Evolutionary conservation across 1,140 invertebrate genomes (phyloP).

Genomic region (Tetragnatha versicolor): DNA sequence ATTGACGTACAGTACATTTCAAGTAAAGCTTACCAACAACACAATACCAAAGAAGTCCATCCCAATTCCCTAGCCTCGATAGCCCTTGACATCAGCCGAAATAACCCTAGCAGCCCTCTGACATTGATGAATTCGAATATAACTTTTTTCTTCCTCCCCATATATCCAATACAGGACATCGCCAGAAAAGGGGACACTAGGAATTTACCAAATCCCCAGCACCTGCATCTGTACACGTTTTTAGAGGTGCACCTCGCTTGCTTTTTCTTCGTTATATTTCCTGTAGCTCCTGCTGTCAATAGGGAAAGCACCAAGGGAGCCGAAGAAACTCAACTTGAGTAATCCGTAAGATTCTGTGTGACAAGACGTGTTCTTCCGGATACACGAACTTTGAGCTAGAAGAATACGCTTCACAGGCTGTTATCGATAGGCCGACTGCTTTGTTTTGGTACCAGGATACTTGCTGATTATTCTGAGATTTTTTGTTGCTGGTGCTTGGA

Average conservation of each 20-base stretch:
- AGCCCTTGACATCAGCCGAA: not conserved
- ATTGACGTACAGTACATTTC: too few relatives aligned
- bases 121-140: conserved; percentile 48
- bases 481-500: too few relatives aligned
- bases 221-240: conserved; percentile 34
- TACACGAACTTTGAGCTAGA: conserved; percentile 27
- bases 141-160: not conserved
- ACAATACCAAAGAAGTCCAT: too few relatives aligned
- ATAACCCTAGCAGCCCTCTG: not conserved
- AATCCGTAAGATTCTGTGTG: conserved; percentile 50
- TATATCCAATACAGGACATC: not conserved
- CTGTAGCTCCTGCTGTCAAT: conserved; percentile 34
- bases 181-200: not conserved
- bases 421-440: not conserved
- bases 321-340: conserved; percentile 27
- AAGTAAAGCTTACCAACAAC: too few relatives aligned
- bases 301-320: conserved; percentile 1
- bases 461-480: too few relatives aligned
- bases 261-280: conserved; percentile 16
- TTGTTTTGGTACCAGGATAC: not conserved
- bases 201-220: conserved; percentile 28
- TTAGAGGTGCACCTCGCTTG: not conserved
- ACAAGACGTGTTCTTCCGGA: conserved; percentile 41
- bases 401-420: not conserved
- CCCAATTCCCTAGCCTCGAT: too few relatives aligned